A percentile compares a stretch with the other conserved stretches of the same genome.
These are phyloP conservation scores for Eulithis testata DNA, from an alignment of 2,888 invertebrate species.

Conservation along the genomic window DNA sequence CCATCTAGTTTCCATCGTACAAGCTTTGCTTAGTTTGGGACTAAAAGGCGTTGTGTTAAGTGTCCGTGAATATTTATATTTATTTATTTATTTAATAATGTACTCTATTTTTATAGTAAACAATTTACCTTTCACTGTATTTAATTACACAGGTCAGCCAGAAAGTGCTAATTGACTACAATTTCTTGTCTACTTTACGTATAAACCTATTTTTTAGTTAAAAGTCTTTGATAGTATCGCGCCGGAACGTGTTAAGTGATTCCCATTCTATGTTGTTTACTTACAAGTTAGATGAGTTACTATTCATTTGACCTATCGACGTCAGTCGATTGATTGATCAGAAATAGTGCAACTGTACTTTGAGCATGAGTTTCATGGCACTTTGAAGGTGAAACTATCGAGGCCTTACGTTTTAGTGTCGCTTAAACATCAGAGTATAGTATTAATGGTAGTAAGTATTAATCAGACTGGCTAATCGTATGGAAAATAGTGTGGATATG, in stretches of 20 bases:
- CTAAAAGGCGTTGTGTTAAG: too few relatives aligned
- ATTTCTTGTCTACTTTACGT: constrained; percentile 44
- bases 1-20: too few relatives aligned
- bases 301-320: constrained; percentile 57
- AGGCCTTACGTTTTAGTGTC: too few relatives aligned
- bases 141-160: constrained; percentile 6
- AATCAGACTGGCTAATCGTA: too few relatives aligned
- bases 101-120: neutral
- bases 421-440: too few relatives aligned
- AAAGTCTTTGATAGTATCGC: constrained; percentile 53
- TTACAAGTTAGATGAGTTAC: constrained; percentile 67
- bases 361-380: neutral
- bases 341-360: constrained; percentile 31
- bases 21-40: too few relatives aligned
- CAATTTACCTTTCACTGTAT: neutral
- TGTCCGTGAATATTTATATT: too few relatives aligned
- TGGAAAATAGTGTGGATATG: too few relatives aligned
- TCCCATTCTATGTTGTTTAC: constrained; percentile 63
- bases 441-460: too few relatives aligned
- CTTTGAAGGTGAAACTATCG: neutral
- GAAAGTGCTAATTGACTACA: constrained; percentile 24
- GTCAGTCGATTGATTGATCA: constrained; percentile 58
- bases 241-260: constrained; percentile 59
- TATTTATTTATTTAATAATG: too few relatives aligned
- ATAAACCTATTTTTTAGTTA: constrained; percentile 47